Evolutionary conservation across 1,140 invertebrate genomes (phyloP).

Genomic region (Papilio aristodemus): DNA sequence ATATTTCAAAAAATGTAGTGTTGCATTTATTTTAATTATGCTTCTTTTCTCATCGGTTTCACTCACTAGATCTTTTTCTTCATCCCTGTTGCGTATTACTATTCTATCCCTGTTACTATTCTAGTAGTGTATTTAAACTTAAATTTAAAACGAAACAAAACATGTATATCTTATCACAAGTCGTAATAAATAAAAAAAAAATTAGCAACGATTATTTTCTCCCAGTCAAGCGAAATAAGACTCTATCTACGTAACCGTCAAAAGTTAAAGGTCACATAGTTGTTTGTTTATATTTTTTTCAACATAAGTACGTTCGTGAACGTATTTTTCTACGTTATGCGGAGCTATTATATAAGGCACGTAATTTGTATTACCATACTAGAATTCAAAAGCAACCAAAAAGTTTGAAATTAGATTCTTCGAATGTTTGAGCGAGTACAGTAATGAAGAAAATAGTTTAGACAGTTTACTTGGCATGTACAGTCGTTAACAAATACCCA

Average conservation of each 20-base stretch:
- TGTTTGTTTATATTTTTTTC: constrained; percentile 13
- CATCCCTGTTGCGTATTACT: too few relatives aligned
- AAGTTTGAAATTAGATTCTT: neutral
- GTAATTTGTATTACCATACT: neutral
- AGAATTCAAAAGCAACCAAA: neutral
- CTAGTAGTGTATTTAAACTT: neutral
- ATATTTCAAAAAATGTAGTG: too few relatives aligned
- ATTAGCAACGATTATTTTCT: neutral
- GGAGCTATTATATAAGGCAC: neutral
- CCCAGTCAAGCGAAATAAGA: neutral
- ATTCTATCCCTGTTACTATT: too few relatives aligned
- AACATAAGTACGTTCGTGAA: neutral
- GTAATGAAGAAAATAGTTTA: neutral
- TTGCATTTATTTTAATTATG: too few relatives aligned
- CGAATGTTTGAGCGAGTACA: neutral
- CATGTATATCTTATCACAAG: too few relatives aligned
- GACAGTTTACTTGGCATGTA: neutral
- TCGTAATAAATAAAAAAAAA: too few relatives aligned
- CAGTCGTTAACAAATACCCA: too few relatives aligned
- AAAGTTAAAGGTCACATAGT: neutral
- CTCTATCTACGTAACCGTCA: neutral
- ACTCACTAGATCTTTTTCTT: too few relatives aligned
- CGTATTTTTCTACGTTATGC: neutral
- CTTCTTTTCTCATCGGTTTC: too few relatives aligned
- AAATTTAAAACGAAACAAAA: neutral